Conservation (phyloP, 2,888 invertebrate species). For the Phoronis australis region DNA sequence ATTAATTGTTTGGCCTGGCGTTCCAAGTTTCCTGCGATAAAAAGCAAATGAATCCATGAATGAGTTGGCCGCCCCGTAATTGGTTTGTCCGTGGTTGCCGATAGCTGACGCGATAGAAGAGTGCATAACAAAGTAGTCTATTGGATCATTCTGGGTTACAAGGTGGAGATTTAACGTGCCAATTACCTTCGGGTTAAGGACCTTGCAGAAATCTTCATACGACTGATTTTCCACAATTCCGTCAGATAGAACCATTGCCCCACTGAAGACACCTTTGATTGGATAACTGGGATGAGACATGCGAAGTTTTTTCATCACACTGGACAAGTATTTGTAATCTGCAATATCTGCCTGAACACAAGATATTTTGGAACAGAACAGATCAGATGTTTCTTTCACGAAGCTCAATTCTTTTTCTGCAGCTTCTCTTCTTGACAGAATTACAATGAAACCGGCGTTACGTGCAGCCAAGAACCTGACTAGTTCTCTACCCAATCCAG, state of each 20-base stretch:
- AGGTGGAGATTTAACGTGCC: constrained; percentile 31
- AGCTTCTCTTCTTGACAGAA: constrained; percentile 20
- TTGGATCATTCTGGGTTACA: constrained; percentile 11
- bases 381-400: neutral
- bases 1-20: constrained; percentile 26
- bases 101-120: constrained; percentile 30
- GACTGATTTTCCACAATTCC: constrained; percentile 16
- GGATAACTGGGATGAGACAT: constrained; percentile 3
- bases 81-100: constrained; percentile 29
- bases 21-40: constrained; percentile 19
- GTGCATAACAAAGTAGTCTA: constrained; percentile 32
- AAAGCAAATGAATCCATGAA: constrained; percentile 29
- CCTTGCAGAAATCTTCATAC: constrained; percentile 14
- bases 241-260: constrained; percentile 24
- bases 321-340: neutral
- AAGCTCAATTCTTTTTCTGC: constrained; percentile 4
- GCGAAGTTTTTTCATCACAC: neutral
- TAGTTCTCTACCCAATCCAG: constrained; percentile 32
- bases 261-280: constrained; percentile 30
- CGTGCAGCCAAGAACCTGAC: constrained; percentile 18
- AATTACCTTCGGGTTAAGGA: constrained; percentile 24
- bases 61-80: constrained; percentile 31
- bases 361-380: neutral
- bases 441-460: constrained; percentile 22
- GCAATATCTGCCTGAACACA: neutral